Base-by-base conservation (phyloP, 2,888 invertebrate genomes). In the Nasonovia ribisnigri region DNA sequence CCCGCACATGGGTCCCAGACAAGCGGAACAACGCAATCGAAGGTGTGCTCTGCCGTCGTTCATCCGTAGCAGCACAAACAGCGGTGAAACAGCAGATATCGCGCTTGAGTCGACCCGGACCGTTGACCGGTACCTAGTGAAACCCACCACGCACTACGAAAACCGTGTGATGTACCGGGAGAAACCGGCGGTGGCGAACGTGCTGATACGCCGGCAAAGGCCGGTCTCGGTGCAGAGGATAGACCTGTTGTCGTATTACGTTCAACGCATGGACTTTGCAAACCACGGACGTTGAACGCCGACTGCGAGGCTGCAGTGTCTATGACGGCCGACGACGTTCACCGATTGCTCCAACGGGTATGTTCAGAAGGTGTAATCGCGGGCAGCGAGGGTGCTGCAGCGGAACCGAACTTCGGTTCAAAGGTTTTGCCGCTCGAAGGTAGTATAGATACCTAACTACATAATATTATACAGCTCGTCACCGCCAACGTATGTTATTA, bases 101-200 rank as follows among this genome's bases (percentile, higher is more conserved):
- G 29, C 48, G 90, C 46, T 90, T 67, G 46, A 90, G 43, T 60
- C 90, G 46, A 67, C 90, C 13, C 36, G 90, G n/a, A 48, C 67
- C 48, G 48, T 60, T 1, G 48, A 77, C 13, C 90, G 90, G 20
- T 60, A 90, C 60, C 43, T 46, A 2, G n/a, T n/a, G 60, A 60
- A 20, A 46, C 67, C 60, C n/a, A 48, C 26, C n/a, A 10, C 46
- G n/a, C 67, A 60, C n/a, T 46, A 48, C 67, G 67, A 67, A 20
- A 46, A 46, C 24, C 67, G 36, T 0, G 46, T 36, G n/a, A 46
- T 11, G n/a, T 90, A 77, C 48, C 60, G 89, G 6, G n/a, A 89
- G 57, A 60, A 29, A 29, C 60, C 90, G 3, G 46, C n/a, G 20
- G n/a, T 20, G 48, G 48, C 10, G 2, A 77, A 26, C 48, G 36